These are phyloP conservation scores for Gastracanthus pulcherrimus DNA, from an alignment of 2,888 invertebrate genomes.

Conservation along the genomic window DNA sequence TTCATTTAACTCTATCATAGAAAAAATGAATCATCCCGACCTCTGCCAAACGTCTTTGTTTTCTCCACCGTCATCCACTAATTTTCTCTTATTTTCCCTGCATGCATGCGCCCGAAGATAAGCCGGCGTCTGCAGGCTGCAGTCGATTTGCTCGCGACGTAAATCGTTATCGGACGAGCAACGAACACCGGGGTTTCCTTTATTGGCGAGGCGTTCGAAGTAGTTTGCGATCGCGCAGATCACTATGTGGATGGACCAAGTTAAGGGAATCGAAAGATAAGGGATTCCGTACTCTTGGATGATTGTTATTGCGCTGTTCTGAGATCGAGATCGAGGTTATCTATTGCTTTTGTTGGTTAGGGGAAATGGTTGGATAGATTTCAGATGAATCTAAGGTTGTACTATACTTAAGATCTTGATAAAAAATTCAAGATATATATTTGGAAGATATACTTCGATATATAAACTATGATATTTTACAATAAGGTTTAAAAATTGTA, in stretches of 20 bases:
- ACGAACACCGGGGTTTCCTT: background rate
- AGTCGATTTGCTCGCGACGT: slow-evolving; percentile 24
- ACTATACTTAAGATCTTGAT: too few relatives aligned
- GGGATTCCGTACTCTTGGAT: background rate
- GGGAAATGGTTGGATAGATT: background rate
- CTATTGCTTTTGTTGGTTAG: background rate
- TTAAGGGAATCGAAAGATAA: slow-evolving; percentile 25
- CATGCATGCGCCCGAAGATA: background rate
- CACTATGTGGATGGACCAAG: background rate
- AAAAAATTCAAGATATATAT: too few relatives aligned
- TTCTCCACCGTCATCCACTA: background rate
- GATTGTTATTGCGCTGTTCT: slow-evolving; percentile 19
- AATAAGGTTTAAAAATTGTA: too few relatives aligned
- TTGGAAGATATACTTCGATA: too few relatives aligned
- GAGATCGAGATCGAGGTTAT: background rate
- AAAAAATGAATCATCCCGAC: background rate
- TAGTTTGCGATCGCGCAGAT: background rate
- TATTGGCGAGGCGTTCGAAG: background rate
- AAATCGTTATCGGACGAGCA: slow-evolving; percentile 45
- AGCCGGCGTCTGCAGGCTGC: slow-evolving; percentile 2
- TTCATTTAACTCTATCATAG: too few relatives aligned
- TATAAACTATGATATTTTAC: too few relatives aligned
- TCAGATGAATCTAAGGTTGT: too few relatives aligned
- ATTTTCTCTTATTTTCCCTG: background rate
- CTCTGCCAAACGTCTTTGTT: background rate